Base-by-base conservation (phyloP, 2,888 invertebrate genomes). In the Agapetus fuscipes region DNA sequence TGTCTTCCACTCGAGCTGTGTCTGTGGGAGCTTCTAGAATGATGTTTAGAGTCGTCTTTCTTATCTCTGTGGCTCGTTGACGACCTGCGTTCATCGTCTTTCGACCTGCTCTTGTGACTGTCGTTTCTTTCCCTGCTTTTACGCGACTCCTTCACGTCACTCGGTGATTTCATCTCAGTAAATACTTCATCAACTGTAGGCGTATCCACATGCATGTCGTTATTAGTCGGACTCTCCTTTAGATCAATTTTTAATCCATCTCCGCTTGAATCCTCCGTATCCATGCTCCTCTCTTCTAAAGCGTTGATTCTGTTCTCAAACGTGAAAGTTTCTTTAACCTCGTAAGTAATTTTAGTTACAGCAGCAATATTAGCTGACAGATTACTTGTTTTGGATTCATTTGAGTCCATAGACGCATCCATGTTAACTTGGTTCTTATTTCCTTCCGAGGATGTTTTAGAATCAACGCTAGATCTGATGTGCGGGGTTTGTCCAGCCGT, bases 41-140 rank as follows among this genome's bases (percentile, higher is more conserved):
- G 47, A 36, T 62, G 61, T 45, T 66, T 68, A 1, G 65, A 64
- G 24, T 61, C 61, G 1, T 60, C 59, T 48, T 57, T 57, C 44
- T 57, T 64, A 38, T 66, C 66, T 56, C 61, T 65, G 39, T 31
- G 34, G 35, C 59, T 64, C 25, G 30, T 35, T 2, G 64, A 62
- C 52, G 41, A 47, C 28, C 65, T 58, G 50, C 64, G 60, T 34
- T 60, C 58, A 1, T 61, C 60, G 45, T 69, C 67, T 54, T 66
- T 47, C 3, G 37, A 30, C 16, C 15, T 16, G 16, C 34, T 33
- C 29, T 41, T 46, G 26, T 33, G 36, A 28, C 30, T 46, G 12
- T 42, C 36, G 30, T 30, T 41, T 9, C 20, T 20, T 6, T 20
- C 20, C 9, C 20, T 4, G 9, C 20, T 20, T 9, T 20, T 20